Percentiles rank a stretch among this genome's conserved stretches.
phyloP scores from a whole-genome alignment of 2,113 vertebrate species.

The Paratilapia polleni region DNA sequence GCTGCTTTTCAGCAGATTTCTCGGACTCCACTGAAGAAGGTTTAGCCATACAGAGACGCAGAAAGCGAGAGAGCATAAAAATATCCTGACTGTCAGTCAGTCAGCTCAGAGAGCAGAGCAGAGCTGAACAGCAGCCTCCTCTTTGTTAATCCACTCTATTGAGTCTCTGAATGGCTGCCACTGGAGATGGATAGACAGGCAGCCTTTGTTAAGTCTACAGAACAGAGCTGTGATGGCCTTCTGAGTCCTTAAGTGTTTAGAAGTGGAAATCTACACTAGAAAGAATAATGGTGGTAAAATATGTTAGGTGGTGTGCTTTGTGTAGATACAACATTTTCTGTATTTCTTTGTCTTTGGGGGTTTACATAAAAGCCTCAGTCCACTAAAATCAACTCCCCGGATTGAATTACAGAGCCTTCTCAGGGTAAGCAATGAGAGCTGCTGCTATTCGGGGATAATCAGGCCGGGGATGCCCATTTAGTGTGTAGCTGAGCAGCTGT shows the following conservation, averaged over 20 bases:
- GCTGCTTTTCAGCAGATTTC: not conserved
- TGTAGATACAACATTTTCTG: not conserved
- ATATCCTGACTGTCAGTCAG: constrained; percentile 36
- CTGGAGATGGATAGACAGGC: constrained; percentile 52
- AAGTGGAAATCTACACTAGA: not conserved
- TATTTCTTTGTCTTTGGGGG: not conserved
- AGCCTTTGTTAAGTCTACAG: constrained; percentile 47
- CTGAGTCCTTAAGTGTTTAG: not conserved
- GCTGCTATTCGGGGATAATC: constrained; percentile 43
- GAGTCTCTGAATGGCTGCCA: constrained; percentile 58
- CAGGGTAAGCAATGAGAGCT: constrained; percentile 31
- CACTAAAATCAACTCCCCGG: constrained; percentile 31
- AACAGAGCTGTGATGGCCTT: constrained; percentile 2
- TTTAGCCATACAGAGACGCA: constrained; percentile 11
- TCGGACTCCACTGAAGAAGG: constrained; percentile 10
- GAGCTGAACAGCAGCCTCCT: constrained; percentile 42
- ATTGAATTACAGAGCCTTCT: constrained; percentile 39
- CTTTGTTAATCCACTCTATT: constrained; percentile 53
- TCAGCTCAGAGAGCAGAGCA: constrained; percentile 27
- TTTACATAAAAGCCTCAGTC: not conserved
- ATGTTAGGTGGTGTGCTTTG: not conserved
- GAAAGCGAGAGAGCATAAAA: constrained; percentile 19
- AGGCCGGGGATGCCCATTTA: constrained; percentile 20
- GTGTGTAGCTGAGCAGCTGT: constrained; percentile 31
- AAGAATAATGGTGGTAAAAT: not conserved